Evolutionary conservation across 2,113 vertebrate genomes (phyloP).

Genomic region (Sceloporus tristichus): DNA sequence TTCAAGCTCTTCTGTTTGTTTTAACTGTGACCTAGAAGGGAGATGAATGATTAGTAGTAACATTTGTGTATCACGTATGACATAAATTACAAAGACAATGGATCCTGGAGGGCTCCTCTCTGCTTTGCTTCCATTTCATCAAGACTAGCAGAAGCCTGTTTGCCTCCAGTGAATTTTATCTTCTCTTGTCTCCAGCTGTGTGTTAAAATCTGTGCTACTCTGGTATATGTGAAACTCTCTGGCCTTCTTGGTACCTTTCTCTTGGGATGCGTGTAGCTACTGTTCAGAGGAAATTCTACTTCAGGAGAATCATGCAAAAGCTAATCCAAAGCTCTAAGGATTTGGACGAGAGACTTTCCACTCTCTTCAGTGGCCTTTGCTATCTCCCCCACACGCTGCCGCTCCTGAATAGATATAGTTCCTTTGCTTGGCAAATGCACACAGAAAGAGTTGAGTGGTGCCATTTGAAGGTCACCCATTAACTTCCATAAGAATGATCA

Average conservation of each 20-base stretch:
- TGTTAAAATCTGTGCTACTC: constrained; percentile 31
- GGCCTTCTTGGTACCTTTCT: constrained; percentile 36
- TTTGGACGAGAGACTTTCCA: neutral
- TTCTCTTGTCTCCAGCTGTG: constrained; percentile 2
- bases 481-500: constrained; percentile 22
- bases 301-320: constrained; percentile 38
- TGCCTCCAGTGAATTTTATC: neutral
- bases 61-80: constrained; percentile 35
- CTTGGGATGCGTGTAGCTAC: neutral
- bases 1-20: constrained; percentile 33
- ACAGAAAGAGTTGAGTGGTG: constrained; percentile 17
- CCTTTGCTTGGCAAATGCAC: constrained; percentile 4
- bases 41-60: constrained; percentile 6
- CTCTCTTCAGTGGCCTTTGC: neutral
- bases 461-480: constrained; percentile 25
- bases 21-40: constrained; percentile 38
- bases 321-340: neutral
- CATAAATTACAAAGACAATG: constrained; percentile 41
- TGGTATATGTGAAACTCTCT: constrained; percentile 23
- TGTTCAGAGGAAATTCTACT: constrained; percentile 36
- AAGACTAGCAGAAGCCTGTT: neutral
- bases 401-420: neutral
- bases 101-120: constrained; percentile 30
- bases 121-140: neutral
- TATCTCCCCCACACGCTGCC: neutral